phyloP scores from a whole-genome alignment of 2,888 invertebrate species.

The Drosophila infuscata region DNA sequence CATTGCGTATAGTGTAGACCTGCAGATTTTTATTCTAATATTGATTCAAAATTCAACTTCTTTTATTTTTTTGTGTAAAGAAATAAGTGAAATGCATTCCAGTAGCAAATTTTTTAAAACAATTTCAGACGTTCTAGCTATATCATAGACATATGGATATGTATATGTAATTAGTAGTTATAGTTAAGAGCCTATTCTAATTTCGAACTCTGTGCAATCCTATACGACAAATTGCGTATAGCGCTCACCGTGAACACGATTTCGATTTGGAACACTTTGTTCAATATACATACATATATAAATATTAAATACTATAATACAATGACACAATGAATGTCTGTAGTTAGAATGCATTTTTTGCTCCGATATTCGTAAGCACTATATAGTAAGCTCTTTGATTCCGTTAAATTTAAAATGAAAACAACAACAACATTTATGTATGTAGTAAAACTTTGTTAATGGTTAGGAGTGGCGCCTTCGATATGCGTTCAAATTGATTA shows the following conservation, averaged over 20 bases:
- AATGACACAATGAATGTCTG: conserved; percentile 42
- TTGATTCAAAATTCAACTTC: conserved; percentile 26
- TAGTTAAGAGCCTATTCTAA: conserved; percentile 40
- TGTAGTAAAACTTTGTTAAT: conserved; percentile 62
- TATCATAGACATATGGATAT: conserved; percentile 14
- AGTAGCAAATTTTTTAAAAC: conserved; percentile 69
- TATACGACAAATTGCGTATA: conserved; percentile 31
- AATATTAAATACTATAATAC: conserved; percentile 30
- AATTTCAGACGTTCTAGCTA: conserved; percentile 53
- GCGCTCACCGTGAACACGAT: conserved; percentile 34
- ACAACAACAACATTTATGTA: conserved; percentile 31
- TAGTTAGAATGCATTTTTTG: conserved; percentile 69
- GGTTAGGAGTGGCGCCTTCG: conserved; percentile 44
- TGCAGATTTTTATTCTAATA: conserved; percentile 19
- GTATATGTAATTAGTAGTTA: conserved; percentile 32
- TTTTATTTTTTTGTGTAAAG: conserved; percentile 11
- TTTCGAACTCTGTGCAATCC: conserved; percentile 51
- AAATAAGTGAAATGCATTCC: conserved; percentile 66
- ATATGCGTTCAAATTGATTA: conserved; percentile 51
- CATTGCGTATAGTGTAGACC: conserved; percentile 10
- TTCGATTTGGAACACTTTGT: conserved; percentile 37
- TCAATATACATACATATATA: conserved; percentile 34
- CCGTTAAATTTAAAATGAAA: conserved; percentile 58
- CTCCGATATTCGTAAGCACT: conserved; percentile 60
- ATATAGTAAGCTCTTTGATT: conserved; percentile 66